Base-by-base conservation (phyloP, 2,113 vertebrate genomes). In the Silurus asotus region DNA sequence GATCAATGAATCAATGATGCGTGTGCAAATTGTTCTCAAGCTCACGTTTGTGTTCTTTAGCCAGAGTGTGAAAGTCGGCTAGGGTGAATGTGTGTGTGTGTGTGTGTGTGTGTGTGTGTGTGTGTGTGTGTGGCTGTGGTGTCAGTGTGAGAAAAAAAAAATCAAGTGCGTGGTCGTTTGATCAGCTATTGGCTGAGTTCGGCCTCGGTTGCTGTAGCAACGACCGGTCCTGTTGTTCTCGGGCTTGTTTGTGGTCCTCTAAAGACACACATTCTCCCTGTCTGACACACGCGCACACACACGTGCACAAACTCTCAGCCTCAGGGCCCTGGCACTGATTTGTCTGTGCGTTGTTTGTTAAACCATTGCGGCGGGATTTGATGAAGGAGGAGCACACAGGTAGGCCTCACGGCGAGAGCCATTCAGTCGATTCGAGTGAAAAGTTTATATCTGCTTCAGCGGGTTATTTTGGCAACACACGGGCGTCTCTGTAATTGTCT, bases 121-220 rank as follows among this genome's bases (percentile, higher is more conserved):
- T 37, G 37, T 37, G 37, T 37, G 37, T 37, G 37, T 37, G 37
- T 37, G 37, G 37, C 37, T 37, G 37, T 37, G 37, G 37, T 37
- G 37, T 45, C 7, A 23, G 8, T 59, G 51, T 51, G 82, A 55
- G n/a, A 14, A 74, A 75, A 25, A 84, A 83, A 86, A 49, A 75
- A 49, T 75, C 83, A 90, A 87, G 79, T 89, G 86, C 91, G 90
- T 88, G 82, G 91, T 95, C 88, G 87, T 93, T 93, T 93, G 90
- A 91, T 91, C 93, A 92, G 88, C 89, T 84, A 89, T 93, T 91
- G 91, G 93, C 92, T 92, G 91, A 88, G 92, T 92, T 94, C 93
- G 89, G 83, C 91, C 90, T 89, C 82, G 88, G 96, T 97, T 97
- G 95, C 96, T 94, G 95, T 96, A 94, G 93, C 93, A 95, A 95